Percentiles rank a stretch among this genome's conserved stretches.
These are phyloP conservation scores for Pogoniulus pusillus DNA, from an alignment of 2,797 vertebrate species.

Conservation along the genomic window DNA sequence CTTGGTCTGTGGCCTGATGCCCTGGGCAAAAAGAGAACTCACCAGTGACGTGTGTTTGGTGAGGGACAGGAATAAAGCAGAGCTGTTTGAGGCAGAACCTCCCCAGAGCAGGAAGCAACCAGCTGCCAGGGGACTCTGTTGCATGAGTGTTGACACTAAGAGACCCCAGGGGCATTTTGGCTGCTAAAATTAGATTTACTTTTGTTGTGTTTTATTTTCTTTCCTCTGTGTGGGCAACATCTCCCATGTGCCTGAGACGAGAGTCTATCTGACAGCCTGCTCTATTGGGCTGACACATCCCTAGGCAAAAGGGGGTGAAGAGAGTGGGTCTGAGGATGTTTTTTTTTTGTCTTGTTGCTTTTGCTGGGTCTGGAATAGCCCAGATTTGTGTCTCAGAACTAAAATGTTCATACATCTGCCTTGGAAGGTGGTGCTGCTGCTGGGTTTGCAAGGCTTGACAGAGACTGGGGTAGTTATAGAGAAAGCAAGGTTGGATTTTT, in stretches of 20 bases:
- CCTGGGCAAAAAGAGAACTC: neutral
- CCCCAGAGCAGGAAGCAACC: neutral
- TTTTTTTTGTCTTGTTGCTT: neutral
- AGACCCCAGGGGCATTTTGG: neutral
- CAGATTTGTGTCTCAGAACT: neutral
- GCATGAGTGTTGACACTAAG: neutral
- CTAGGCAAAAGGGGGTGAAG: neutral
- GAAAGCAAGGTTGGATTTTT: too few relatives aligned
- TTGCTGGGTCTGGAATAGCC: neutral
- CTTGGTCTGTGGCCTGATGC: neutral
- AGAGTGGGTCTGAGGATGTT: too few relatives aligned
- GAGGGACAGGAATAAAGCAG: neutral
- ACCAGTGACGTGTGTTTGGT: fast-evolving
- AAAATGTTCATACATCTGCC: fast-evolving
- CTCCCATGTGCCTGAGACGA: neutral
- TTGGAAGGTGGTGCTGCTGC: neutral
- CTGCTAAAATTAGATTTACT: neutral
- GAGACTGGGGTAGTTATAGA: neutral
- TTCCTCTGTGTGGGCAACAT: neutral
- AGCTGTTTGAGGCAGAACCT: neutral
- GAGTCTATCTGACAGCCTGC: neutral
- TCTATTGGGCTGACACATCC: fast-evolving
- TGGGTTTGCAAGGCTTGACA: neutral
- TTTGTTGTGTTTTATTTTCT: too few relatives aligned
- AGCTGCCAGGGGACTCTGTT: neutral